A percentile compares a stretch with the other conserved stretches of the same genome.
phyloP scores from a whole-genome alignment of 2,888 invertebrate species.

The Drosophila percnosoma region DNA sequence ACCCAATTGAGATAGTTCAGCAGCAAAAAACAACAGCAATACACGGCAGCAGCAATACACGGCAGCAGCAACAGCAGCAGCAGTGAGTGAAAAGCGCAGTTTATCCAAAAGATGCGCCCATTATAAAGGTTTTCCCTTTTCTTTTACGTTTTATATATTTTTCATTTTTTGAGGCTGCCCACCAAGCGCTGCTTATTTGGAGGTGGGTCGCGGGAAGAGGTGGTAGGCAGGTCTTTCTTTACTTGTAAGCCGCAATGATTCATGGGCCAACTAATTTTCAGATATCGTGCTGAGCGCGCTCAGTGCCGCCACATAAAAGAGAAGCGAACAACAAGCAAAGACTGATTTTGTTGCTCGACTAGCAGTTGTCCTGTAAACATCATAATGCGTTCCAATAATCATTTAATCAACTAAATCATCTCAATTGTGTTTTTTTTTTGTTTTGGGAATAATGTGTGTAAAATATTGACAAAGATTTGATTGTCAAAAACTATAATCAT shows the following conservation, averaged over 20 bases:
- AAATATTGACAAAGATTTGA: background rate
- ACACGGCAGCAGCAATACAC: background rate
- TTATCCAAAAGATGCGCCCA: constrained; percentile 42
- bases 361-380: background rate
- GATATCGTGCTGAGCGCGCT: constrained; percentile 48
- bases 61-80: constrained; percentile 3
- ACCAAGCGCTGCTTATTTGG: background rate
- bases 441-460: background rate
- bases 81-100: constrained; percentile 53
- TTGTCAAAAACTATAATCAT: background rate
- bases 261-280: constrained; percentile 50
- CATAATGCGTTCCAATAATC: background rate
- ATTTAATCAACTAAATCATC: background rate
- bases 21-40: constrained; percentile 15
- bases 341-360: background rate
- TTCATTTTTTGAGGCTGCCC: constrained; percentile 5
- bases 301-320: constrained; percentile 18
- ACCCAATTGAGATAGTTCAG: constrained; percentile 69
- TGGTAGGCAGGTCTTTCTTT: constrained; percentile 9
- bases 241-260: constrained; percentile 47
- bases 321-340: background rate
- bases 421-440: background rate
- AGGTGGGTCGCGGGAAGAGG: background rate
- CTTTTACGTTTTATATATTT: constrained; percentile 7
- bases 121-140: constrained; percentile 53